Base-by-base conservation (phyloP, 2,113 vertebrate genomes). In the Paratilapia polleni region DNA sequence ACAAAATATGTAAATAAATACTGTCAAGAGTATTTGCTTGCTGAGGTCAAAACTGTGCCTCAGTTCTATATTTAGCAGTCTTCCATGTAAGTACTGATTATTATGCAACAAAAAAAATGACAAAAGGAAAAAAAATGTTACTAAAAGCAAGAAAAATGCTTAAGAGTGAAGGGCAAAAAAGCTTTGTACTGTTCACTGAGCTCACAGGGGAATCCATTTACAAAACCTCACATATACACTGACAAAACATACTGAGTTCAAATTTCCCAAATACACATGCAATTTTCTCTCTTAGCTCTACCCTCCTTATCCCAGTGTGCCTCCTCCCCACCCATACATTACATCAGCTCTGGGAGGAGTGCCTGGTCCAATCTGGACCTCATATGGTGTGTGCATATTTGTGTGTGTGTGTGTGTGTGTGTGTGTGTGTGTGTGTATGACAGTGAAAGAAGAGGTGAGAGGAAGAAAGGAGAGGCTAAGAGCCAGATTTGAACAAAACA, bases 341-440 rank as follows among this genome's bases (percentile, higher is more conserved):
- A 85, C 77, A 89, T 89, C 82, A 85, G 62, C 70, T 80, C 68
- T 82, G 84, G 79, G 68, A 57, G 82, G 63, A 80, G 54, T 77
- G 83, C 87, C 75, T 75, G 57, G 57, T 84, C 34, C 76, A 79
- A 62, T 84, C 76, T 74, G 76, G 87, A 82, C 83, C 75, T 85
- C 86, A 84, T 77, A 77, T 84, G 78, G 83, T 56, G 76, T 28
- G 62, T 13, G 52, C 28, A 31, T 31, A 31, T 31, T 31, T 78
- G 52, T 31, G 54, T 73, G 47, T 49, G 24, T 31, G 28, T 31
- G 28, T 31, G 28, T 31, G 28, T 31, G 28, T 31, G 28, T 31
- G 28, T 31, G 28, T 31, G 28, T 31, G 31, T 38, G 57, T 0
- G 8, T 17, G 19, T n/a, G 4, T 64, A 24, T 66, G 66, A 52